Base-by-base conservation (phyloP, 2,797 vertebrate genomes). In the Arnoldichthys spilopterus region DNA sequence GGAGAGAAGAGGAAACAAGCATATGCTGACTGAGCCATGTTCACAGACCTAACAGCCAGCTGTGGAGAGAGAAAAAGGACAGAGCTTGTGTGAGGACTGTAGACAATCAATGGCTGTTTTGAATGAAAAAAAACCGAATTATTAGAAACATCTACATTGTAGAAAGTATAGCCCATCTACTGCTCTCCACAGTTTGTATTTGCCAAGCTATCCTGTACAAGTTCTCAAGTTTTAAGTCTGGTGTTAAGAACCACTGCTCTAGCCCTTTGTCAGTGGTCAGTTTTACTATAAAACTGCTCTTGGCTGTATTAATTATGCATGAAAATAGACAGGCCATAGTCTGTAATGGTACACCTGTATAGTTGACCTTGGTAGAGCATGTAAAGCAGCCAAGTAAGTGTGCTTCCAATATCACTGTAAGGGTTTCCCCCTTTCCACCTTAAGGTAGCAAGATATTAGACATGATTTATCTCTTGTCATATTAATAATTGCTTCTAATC, bases 11-110 rank as follows among this genome's bases (percentile, higher is more conserved):
- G 89, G 85, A 98, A 89, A 58, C 88, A 96, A 1, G 92, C 95
- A 12, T 98, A 99, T 0, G 96, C 96, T 47, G 97, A 98, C 43
- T 95, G 94, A 68, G 94, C 91, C 16, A 94, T 92, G 84, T 95
- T 98, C 84, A 98, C 94, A 18, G 96, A 91, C 81, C 96, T 94
- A 66, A 99, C 79, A 2, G 95, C 94, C 92, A 99, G 91, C 98
- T 99, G 84, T 32, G 62, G 11, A 40, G 11, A 22, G 34, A 6
- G 16, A 26, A 64, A 40, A 4, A 37, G 18, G 13, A 49, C 43
- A 28, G 40, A 67, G n/a, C 40, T 26, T 30, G 26, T 28, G 6
- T 11, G 6, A 61, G 30, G 12, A 12, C 2, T 26, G 13, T 13
- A n/a, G 54, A 58, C 24, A 12, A 26, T 12, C 24, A 2, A 16